These are phyloP conservation scores for Stercorarius parasiticus DNA, from an alignment of 2,113 vertebrate genomes.

Conservation along the genomic window DNA sequence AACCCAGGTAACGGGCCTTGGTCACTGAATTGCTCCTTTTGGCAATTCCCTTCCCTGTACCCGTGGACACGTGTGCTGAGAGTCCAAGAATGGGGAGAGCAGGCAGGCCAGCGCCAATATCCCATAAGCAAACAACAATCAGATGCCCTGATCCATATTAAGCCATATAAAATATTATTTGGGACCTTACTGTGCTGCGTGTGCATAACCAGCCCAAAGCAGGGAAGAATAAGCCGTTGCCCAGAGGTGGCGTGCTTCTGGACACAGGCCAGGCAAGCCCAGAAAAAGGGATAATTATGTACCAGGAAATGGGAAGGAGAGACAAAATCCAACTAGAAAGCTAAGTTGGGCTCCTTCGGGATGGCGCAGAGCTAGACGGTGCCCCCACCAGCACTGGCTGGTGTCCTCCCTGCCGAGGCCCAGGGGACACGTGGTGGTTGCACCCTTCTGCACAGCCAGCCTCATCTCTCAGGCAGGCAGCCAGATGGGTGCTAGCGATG, in stretches of 20 bases:
- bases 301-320: neutral
- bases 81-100: neutral
- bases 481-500: no score
- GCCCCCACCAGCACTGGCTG: neutral
- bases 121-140: neutral
- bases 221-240: neutral
- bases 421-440: neutral
- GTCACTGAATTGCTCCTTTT: neutral
- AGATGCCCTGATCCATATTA: neutral
- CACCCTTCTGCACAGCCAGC: neutral
- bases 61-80: accelerated
- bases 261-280: neutral
- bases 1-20: neutral
- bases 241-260: neutral
- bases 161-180: neutral
- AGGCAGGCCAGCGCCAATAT: neutral
- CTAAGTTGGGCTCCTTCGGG: neutral
- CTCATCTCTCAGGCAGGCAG: neutral
- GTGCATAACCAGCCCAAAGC: neutral
- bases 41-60: neutral
- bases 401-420: accelerated
- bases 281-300: neutral
- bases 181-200: neutral
- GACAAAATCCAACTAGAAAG: neutral
- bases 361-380: accelerated